phyloP scores from a whole-genome alignment of 2,113 vertebrate genomes.

The Dolichallabes microphthalmus region DNA sequence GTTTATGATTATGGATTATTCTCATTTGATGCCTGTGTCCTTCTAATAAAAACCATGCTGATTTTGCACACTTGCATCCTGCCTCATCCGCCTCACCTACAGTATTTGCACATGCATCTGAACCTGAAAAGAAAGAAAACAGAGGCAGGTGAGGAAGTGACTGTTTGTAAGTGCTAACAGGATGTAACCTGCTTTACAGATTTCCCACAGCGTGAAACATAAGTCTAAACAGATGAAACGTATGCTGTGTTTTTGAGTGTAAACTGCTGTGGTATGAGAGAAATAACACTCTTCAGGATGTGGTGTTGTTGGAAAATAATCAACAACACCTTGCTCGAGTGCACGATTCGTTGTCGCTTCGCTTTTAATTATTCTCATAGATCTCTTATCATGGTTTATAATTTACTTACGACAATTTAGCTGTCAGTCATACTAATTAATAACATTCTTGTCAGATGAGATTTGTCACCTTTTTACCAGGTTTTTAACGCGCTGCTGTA shows the following conservation, averaged over 20 bases:
- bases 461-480: neutral
- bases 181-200: neutral
- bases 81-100: neutral
- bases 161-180: neutral
- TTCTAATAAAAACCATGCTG: neutral
- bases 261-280: neutral
- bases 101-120: neutral
- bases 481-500: no score
- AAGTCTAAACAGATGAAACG: neutral
- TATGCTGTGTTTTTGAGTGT: neutral
- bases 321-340: neutral
- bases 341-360: neutral
- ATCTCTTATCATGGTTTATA: neutral
- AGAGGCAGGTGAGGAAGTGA: neutral
- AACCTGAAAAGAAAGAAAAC: neutral
- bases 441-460: neutral
- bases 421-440: neutral
- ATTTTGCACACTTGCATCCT: neutral
- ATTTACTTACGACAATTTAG: neutral
- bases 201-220: neutral
- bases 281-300: neutral
- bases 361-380: neutral
- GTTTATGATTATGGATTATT: neutral
- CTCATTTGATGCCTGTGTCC: no score
- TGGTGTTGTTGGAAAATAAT: neutral